Base-by-base conservation (phyloP, 2,888 invertebrate species). In the Ochropleura plecta region DNA sequence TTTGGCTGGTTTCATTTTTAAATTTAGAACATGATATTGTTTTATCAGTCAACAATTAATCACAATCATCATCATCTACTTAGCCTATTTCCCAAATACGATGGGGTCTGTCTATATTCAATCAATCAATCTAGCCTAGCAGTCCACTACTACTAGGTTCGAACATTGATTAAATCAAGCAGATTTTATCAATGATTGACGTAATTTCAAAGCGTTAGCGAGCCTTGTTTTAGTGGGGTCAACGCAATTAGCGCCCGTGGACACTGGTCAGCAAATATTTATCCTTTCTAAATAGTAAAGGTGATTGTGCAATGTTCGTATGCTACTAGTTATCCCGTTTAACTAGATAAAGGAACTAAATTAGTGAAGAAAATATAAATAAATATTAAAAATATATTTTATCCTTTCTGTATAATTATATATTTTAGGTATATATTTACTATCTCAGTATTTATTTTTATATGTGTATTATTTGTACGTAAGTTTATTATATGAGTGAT, bases 121-220 rank as follows among this genome's bases (percentile, higher is more conserved):
- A 59, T 64, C 16, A 78, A 77, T 65, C 53, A 82, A 51, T 20
- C 18, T 7, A 42, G 3, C 40, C 18, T n/a, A 30, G 5, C 48
- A 49, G 12, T 55, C n/a, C 49, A 10, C 48, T 48, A 6, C n/a
- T 49, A 12, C 30, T 66, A 74, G 59, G 51, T 78, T 63, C 78
- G 68, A 78, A 78, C 78, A 65, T 65, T 78, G 64, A 82, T 79
- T 40, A 64, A 48, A 59, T 40, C 42, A 16, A 65, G 20, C 64
- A 53, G 42, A 76, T 57, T 63, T 82, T 57, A 59, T 77, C 68
- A 79, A 70, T 78, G 82, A 78, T 60, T 82, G 70, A 59, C 57
- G 69, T 82, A 49, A 77, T 82, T 79, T 68, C 65, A 53, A 79
- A 79, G 82, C 78, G 46, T 66, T 70, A 62, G 70, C 12, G 55